Evolutionary conservation across 2,888 invertebrate genomes (phyloP).

Genomic region (Corbicula japonica): DNA sequence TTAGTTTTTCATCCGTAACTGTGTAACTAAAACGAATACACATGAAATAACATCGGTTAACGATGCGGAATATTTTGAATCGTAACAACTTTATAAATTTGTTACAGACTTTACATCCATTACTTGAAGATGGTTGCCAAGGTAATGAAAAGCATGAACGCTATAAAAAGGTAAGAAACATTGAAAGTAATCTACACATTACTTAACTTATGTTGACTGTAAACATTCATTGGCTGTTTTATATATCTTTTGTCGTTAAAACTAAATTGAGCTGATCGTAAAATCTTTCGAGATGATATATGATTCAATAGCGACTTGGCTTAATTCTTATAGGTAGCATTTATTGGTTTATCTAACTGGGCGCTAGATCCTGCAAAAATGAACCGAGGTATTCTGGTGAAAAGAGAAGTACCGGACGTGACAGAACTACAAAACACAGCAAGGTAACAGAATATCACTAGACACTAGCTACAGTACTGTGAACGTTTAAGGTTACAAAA

Average conservation of each 20-base stretch:
- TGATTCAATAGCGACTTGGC: too few species aligned
- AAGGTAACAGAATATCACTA: too few species aligned
- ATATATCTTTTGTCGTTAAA: too few species aligned
- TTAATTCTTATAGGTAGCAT: slow-evolving; percentile 81
- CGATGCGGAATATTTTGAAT: too few species aligned
- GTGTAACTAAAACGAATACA: too few species aligned
- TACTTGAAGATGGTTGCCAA: slow-evolving; percentile 83
- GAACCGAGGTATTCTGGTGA: slow-evolving; percentile 84
- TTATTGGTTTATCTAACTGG: slow-evolving; percentile 85
- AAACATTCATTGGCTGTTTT: too few species aligned
- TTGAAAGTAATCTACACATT: not conserved
- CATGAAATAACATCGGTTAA: too few species aligned
- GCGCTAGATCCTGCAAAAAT: slow-evolving; percentile 85
- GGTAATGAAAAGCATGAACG: slow-evolving; percentile 78
- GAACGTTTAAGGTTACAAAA: too few species aligned
- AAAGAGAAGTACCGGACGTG: slow-evolving; percentile 37
- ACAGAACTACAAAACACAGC: slow-evolving; percentile 32
- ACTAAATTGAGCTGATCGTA: not conserved
- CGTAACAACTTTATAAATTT: too few species aligned
- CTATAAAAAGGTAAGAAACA: slow-evolving; percentile 73
- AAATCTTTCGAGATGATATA: not conserved
- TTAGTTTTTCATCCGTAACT: too few species aligned
- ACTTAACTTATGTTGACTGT: too few species aligned
- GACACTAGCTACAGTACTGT: too few species aligned
- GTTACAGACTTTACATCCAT: slow-evolving; percentile 81